Percentiles rank a stretch among this genome's conserved stretches.
These are phyloP conservation scores for Theonella swinhoei DNA, from an alignment of 37 sponge, comb jelly and placozoan genomes.

Conservation along the genomic window DNA sequence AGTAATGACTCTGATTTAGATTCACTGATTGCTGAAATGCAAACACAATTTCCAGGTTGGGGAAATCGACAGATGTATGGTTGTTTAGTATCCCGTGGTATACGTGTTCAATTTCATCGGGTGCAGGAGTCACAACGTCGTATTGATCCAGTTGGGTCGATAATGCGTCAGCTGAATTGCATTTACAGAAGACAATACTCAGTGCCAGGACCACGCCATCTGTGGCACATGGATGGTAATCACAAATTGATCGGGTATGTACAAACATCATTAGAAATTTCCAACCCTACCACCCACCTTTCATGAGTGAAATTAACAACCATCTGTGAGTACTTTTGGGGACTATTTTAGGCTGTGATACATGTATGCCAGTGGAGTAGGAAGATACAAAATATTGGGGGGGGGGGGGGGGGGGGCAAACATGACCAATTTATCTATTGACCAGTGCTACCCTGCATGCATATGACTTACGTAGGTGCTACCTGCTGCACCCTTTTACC, in stretches of 20 bases:
- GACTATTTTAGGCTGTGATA: too few species aligned
- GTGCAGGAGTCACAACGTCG: slow-evolving; percentile 30
- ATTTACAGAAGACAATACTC: slow-evolving; percentile 9
- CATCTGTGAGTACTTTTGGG: too few species aligned
- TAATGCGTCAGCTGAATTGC: not conserved
- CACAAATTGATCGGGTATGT: slow-evolving; percentile 60
- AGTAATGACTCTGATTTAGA: slow-evolving; percentile 20
- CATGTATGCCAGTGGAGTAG: too few species aligned
- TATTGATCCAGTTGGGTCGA: slow-evolving; percentile 26
- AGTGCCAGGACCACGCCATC: slow-evolving; percentile 21
- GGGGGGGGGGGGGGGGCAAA: too few species aligned
- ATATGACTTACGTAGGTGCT: too few species aligned
- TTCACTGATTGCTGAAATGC: not conserved
- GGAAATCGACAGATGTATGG: slow-evolving; percentile 31
- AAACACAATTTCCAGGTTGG: slow-evolving; percentile 10
- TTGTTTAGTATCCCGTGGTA: slow-evolving; percentile 7
- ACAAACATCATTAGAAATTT: too few species aligned
- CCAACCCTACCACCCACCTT: too few species aligned
- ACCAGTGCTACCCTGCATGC: too few species aligned
- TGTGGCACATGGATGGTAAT: slow-evolving; percentile 56
- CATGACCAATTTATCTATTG: too few species aligned
- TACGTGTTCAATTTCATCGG: slow-evolving; percentile 6
- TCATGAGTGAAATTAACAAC: too few species aligned
- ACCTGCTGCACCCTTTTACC: not conserved
- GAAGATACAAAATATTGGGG: too few species aligned